Base-by-base conservation (phyloP, 1,140 invertebrate species). In the Drosophila rhopaloa region DNA sequence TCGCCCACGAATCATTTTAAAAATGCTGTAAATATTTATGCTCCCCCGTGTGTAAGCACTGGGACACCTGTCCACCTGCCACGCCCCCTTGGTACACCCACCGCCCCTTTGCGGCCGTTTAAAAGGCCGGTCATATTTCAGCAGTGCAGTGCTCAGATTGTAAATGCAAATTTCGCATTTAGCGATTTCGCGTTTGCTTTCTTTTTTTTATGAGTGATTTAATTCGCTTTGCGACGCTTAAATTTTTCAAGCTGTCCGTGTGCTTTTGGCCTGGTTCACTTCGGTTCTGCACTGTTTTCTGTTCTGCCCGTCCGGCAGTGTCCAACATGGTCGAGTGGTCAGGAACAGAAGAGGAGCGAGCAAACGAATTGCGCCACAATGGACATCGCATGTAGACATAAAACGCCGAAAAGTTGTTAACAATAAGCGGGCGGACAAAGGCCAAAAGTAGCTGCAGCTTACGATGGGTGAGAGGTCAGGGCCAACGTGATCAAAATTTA, bases 21-120 rank as follows among this genome's bases (percentile, higher is more conserved):
- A 82, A 86, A 79, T 72, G 66, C 83, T 73, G 83, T 86, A 88
- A 88, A 86, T 86, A 86, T 86, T 88, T 86, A 88, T 86, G 71
- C 55, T 55, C 32, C 63, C 46, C 65, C 65, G 75, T 77, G 74
- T 77, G 75, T 53, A 70, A 86, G 83, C 65, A 65, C 76, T 53
- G 61, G 48, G 59, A 76, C 74, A 81, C 67, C 74, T 81, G 79
- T 54, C 57, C 29, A 32, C 44, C 57, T 29, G 16, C 38, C 41
- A 40, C 35, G 62, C 61, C 11, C 11, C 10, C 40, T 10, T 44
- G 4, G 4, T 8, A 53, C 24, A 7, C 19, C 19, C 24, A n/a
- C 11, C 51, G 51, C 53, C 40, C 44, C 57, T 24, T 50, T 27
- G 37, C 57, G 55, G 43, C 47, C 63, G 63, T 79, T 81, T 79